Percentiles rank a stretch among this genome's conserved stretches.
Evolutionary conservation across 2,888 invertebrate species (phyloP).

Genomic region (Lobophora halterata): DNA sequence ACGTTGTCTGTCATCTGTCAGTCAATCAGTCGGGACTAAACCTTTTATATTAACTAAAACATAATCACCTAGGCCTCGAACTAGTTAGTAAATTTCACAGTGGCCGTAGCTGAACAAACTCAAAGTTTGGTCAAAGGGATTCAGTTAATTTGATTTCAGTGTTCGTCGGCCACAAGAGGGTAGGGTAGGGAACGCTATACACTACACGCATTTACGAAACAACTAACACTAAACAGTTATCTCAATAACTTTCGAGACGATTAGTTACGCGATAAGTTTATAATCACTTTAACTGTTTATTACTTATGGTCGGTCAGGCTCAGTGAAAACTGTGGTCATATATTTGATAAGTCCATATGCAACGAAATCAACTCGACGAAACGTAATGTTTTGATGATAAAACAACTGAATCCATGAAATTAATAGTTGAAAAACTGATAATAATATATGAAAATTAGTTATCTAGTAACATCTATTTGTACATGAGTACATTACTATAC

Average conservation of each 20-base stretch:
- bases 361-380: too few species aligned
- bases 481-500: not conserved
- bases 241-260: constrained; percentile 25
- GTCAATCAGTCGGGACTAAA: too few species aligned
- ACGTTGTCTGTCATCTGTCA: too few species aligned
- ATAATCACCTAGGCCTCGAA: constrained; percentile 33
- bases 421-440: too few species aligned
- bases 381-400: too few species aligned
- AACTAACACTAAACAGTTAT: constrained; percentile 28
- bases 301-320: too few species aligned
- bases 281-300: constrained; percentile 15
- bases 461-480: too few species aligned
- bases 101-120: constrained; percentile 49
- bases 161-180: constrained; percentile 53
- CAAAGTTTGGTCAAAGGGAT: constrained; percentile 58
- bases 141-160: constrained; percentile 63
- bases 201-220: constrained; percentile 46
- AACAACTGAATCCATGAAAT: too few species aligned
- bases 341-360: too few species aligned
- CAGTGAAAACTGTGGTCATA: too few species aligned
- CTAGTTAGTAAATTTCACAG: constrained; percentile 51
- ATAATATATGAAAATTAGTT: too few species aligned
- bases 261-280: constrained; percentile 20
- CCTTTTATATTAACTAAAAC: constrained; percentile 7
- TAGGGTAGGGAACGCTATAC: constrained; percentile 34